These are phyloP conservation scores for Mesoclemmys tuberculata DNA, from an alignment of 2,113 vertebrate genomes.

Conservation along the genomic window DNA sequence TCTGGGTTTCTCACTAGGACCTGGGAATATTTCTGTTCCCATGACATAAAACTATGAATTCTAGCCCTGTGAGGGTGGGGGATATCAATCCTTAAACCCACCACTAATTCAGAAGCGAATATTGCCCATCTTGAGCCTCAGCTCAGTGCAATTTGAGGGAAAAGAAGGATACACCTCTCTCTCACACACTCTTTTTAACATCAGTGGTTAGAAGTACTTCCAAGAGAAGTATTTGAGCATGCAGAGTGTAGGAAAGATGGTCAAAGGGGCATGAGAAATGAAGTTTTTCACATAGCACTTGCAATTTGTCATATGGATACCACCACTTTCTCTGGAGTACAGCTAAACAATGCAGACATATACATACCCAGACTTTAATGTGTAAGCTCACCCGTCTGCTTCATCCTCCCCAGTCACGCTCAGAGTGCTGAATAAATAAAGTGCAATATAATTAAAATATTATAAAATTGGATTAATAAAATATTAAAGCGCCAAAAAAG, in stretches of 20 bases:
- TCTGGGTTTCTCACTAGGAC: neutral
- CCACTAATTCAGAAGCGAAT: neutral
- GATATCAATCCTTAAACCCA: neutral
- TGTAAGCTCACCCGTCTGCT: neutral
- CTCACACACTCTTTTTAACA: neutral
- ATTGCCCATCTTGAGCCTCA: neutral
- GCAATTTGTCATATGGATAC: conserved; percentile 15
- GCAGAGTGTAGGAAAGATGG: neutral
- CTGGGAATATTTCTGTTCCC: conserved; percentile 10
- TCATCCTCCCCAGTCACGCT: neutral
- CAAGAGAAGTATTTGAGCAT: neutral
- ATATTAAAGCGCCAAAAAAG: neutral
- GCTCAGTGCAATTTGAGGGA: neutral
- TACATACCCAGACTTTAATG: neutral
- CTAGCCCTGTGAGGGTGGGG: neutral
- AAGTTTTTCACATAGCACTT: conserved; percentile 35
- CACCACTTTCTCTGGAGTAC: neutral
- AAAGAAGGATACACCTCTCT: neutral
- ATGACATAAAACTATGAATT: neutral
- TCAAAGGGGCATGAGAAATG: conserved; percentile 32
- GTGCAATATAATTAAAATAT: neutral
- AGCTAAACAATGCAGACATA: neutral
- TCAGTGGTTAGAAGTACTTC: neutral
- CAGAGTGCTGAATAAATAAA: neutral
- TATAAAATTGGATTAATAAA: neutral